phyloP scores from a whole-genome alignment of 2,113 vertebrate species.

The Sturnira hondurensis region DNA sequence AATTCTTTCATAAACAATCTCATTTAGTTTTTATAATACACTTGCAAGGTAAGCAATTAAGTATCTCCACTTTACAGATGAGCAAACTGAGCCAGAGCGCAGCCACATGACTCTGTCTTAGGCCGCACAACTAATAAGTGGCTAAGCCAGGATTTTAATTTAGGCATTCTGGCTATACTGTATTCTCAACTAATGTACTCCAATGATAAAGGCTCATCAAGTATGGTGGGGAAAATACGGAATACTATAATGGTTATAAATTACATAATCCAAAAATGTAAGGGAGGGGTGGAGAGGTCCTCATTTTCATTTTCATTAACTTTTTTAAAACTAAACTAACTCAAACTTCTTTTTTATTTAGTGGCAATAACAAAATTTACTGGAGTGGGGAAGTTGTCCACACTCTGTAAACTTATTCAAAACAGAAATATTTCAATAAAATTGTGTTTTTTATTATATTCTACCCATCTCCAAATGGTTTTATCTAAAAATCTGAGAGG shows the following conservation, averaged over 20 bases:
- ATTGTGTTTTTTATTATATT: not conserved
- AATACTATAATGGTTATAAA: not conserved
- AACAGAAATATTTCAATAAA: not conserved
- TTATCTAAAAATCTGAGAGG: not conserved
- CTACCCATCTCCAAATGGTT: not conserved
- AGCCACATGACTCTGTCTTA: not conserved
- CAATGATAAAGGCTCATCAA: not conserved
- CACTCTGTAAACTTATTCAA: not conserved
- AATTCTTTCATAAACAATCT: not conserved
- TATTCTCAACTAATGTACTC: not conserved
- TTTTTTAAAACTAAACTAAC: not conserved
- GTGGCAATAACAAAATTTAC: not conserved
- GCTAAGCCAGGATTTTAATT: not conserved
- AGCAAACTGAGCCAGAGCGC: not conserved
- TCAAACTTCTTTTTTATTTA: not conserved
- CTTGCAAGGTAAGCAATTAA: not conserved
- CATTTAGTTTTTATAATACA: not conserved
- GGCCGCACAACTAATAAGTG: not conserved
- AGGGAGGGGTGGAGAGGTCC: fast-evolving
- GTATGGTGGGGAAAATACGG: not conserved
- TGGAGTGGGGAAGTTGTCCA: not conserved
- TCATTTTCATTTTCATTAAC: not conserved
- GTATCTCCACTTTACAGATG: not conserved
- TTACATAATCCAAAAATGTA: not conserved
- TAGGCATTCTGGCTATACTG: not conserved